Conservation (phyloP, 2,888 invertebrate species). For the Julus scanicus region DNA sequence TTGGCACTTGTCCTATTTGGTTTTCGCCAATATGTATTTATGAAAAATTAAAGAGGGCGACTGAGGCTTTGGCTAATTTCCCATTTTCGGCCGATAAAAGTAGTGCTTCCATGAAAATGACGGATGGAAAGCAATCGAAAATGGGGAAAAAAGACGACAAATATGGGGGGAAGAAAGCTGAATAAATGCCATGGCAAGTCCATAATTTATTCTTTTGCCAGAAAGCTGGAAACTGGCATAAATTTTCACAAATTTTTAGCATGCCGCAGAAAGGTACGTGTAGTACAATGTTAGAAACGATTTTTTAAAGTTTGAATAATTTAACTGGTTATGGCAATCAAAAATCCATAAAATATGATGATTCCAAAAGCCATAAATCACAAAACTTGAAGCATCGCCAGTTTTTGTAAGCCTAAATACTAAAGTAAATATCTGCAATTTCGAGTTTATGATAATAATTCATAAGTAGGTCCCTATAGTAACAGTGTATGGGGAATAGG, state of each 20-base stretch:
- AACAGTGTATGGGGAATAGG: no score
- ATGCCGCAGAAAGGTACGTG: background rate
- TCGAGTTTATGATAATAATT: no score
- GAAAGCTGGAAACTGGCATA: background rate
- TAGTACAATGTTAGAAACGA: no score
- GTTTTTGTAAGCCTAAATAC: no score
- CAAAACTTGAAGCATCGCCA: no score
- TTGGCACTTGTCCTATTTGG: conserved; percentile 32
- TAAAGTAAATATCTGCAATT: no score
- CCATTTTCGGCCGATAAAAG: conserved; percentile 18
- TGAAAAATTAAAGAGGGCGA: conserved; percentile 23
- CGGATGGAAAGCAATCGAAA: background rate
- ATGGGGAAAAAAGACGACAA: background rate
- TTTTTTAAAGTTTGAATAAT: no score
- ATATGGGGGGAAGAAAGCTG: background rate
- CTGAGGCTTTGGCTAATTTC: conserved; percentile 11
- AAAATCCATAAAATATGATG: no score
- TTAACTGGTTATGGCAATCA: no score
- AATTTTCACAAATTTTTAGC: background rate
- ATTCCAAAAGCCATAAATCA: no score
- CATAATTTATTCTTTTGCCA: background rate
- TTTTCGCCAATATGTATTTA: conserved; percentile 36
- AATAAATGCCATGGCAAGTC: background rate
- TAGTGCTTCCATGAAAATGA: background rate
- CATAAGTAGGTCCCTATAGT: no score